Evolutionary conservation across 1,140 invertebrate species (phyloP).

Genomic region (Theocolax elegans): DNA sequence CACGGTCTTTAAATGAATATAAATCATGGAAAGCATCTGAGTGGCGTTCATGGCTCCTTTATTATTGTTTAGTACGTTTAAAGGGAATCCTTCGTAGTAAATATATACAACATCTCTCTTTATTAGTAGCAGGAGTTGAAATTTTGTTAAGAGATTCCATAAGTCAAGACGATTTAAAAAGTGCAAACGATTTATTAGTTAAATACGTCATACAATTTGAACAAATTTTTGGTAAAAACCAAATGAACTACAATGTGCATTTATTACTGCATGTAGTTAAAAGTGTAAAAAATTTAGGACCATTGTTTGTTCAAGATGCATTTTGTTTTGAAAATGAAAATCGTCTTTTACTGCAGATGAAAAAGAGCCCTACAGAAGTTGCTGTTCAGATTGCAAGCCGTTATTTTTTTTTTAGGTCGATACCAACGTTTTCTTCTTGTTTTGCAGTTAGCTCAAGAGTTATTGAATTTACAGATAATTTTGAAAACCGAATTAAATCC

Average conservation of each 20-base stretch:
- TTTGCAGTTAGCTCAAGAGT: conserved; percentile 1
- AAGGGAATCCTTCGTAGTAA: conserved; percentile 37
- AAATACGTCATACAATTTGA: no score
- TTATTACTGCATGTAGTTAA: conserved; percentile 28
- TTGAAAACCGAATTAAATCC: conserved; percentile 17
- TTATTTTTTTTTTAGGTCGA: conserved; percentile 35
- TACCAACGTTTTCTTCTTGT: not conserved
- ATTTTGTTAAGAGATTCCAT: no score
- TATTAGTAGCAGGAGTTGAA: conserved; percentile 29
- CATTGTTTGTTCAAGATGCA: conserved; percentile 36
- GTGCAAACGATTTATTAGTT: no score
- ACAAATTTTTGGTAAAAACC: no score
- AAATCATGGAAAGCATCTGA: conserved; percentile 46
- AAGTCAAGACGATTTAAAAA: no score
- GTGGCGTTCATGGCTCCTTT: conserved; percentile 43
- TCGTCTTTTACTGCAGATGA: conserved; percentile 35
- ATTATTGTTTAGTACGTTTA: conserved; percentile 43
- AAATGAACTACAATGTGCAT: no score
- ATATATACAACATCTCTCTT: conserved; percentile 40
- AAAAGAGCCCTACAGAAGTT: conserved; percentile 28
- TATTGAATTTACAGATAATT: conserved; percentile 30
- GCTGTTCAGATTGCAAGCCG: conserved; percentile 33
- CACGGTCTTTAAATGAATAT: conserved; percentile 30
- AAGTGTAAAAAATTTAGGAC: conserved; percentile 41
- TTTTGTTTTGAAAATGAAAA: conserved; percentile 42